Base-by-base conservation (phyloP, 2,888 invertebrate species). In the Trisateles emortualis region DNA sequence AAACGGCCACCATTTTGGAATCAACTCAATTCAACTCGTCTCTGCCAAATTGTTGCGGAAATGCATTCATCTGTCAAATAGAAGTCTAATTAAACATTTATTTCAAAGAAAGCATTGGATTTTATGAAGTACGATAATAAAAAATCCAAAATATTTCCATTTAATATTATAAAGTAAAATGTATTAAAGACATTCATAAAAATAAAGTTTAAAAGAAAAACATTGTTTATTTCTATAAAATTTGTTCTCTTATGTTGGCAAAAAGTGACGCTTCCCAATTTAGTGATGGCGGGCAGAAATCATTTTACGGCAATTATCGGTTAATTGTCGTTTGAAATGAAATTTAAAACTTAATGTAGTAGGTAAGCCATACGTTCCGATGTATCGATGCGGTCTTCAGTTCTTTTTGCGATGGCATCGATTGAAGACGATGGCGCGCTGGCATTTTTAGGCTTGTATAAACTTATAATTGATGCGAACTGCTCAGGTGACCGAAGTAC, bases 1-100 rank as follows among this genome's bases (percentile, higher is more conserved):
- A 93, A 93, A 93, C 92, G 91, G 75, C 90, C 86, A 90, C 93
- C 93, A 93, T 93, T 88, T 93, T 93, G 92, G 89, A 91, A 84
- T 84, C 83, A 86, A 86, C 84, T 79, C 80, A 88, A 91, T 84
- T 84, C 83, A 86, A 86, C 84, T 79, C 80, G 76, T 72, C 68
- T 65, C 76, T 75, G 75, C 72, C 78, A 78, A 76, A 73, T 70
- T 69, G 73, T 77, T 79, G 75, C 85, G 87, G 86, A 86, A 80
- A 76, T 83, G 64, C 68, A 68, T 65, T 57, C 19, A 47, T n/a
- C 50, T 62, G 64, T 67, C 63, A 68, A 68, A 56, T 33, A 49
- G 50, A 53, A 45, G 13, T 30, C 46, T 56, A 36, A 43, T 42
- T 8, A 39, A 19, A n/a, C n/a, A n/a, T n/a, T n/a, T n/a, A n/a